Base-by-base conservation (phyloP, 2,888 invertebrate genomes). In the Drosophila phalerata region DNA sequence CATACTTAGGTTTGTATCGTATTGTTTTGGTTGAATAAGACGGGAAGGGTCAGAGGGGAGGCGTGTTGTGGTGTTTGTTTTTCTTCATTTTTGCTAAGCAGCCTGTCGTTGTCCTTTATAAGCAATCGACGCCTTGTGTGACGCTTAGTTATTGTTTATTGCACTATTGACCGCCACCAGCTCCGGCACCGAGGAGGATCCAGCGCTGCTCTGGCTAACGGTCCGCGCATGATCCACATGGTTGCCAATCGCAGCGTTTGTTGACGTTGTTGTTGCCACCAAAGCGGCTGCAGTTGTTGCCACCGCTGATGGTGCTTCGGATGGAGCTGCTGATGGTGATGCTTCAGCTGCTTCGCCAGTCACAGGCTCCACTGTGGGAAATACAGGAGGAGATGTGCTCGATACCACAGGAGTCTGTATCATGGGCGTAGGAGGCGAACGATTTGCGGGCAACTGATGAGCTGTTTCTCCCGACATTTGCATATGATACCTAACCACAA, bases 401-500 rank as follows among this genome's bases (percentile, higher is more conserved):
- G 85, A 72, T 28, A 81, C 81, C 3, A 96, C 94, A 0, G 95
- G 94, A 0, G 95, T 95, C 89, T 95, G 95, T 30, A 96, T 94
- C 91, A 95, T 93, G 0, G 96, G 96, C 40, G 94, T 94, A 0
- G 95, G 95, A 2, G 95, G 95, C 70, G 94, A 94, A 89, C 95
- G 94, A 37, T 94, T 94, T 6, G 94, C 94, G 4, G 94, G 94
- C 62, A 94, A 92, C 58, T 93, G 93, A 60, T 93, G 93, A 13
- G 85, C 75, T 32, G 93, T 92, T 70, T 94, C 94, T 55, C 94
- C 94, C 64, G 94, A 94, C 87, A 92, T 91, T 93, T 97, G 97
- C 96, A 97, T 97, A 90, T 97, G 97, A 92, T 96, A 94, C 93
- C 96, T 95, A 28, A 5, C 3, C 11, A 15, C 3, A 13, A n/a